Percentiles rank a stretch among this genome's conserved stretches.
Evolutionary conservation across 2,888 invertebrate species (phyloP).

Genomic region (Pyrocoelia pectoralis): DNA sequence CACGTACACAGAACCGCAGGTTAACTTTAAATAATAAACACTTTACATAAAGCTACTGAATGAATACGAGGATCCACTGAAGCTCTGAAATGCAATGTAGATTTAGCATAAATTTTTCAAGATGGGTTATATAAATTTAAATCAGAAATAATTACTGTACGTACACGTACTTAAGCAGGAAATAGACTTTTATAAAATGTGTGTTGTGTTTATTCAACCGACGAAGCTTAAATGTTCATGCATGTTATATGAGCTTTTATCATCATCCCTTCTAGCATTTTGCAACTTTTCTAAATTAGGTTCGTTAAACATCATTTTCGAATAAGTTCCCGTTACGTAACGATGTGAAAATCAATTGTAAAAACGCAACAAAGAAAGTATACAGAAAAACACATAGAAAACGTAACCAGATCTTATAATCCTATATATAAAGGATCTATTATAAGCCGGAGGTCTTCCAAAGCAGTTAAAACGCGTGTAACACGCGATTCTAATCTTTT

Average conservation of each 20-base stretch:
- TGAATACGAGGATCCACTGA: background rate
- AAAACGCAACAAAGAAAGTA: background rate
- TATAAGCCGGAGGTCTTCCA: conserved; percentile 18
- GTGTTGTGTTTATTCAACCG: conserved; percentile 51
- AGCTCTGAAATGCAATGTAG: background rate
- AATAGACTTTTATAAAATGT: conserved; percentile 55
- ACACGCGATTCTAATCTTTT: conserved; percentile 48
- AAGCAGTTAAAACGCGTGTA: conserved; percentile 41
- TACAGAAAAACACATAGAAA: background rate
- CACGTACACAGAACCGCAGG: conserved; percentile 18
- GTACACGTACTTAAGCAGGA: conserved; percentile 44
- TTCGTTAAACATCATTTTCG: background rate
- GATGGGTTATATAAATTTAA: conserved; percentile 16
- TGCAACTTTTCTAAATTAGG: conserved; percentile 17
- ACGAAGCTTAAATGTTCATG: conserved; percentile 48
- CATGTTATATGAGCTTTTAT: conserved; percentile 41
- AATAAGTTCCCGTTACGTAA: background rate
- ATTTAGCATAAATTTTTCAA: conserved; percentile 8
- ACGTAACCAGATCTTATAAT: conserved; percentile 18
- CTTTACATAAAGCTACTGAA: background rate
- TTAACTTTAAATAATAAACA: conserved; percentile 24
- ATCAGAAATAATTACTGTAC: conserved; percentile 19
- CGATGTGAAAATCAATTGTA: background rate
- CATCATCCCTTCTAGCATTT: conserved; percentile 32
- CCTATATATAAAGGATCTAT: conserved; percentile 16